These are phyloP conservation scores for Erythrocercus mccallii DNA, from an alignment of 2,113 vertebrate species.

Conservation along the genomic window DNA sequence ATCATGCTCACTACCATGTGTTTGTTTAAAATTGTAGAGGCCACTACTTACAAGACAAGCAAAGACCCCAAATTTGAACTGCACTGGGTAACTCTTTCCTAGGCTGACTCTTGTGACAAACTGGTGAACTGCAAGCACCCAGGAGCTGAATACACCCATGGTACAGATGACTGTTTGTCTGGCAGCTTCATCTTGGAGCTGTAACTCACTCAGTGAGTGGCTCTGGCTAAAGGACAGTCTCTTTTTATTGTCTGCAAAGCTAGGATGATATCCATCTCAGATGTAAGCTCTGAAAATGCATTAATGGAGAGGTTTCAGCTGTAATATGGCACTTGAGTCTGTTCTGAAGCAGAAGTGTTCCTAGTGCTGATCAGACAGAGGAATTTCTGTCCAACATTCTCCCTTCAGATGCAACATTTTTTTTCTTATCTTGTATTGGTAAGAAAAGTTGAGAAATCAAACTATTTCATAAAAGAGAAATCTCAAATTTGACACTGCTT, in stretches of 20 bases:
- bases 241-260: neutral
- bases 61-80: neutral
- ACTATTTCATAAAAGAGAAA: neutral
- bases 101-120: neutral
- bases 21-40: neutral
- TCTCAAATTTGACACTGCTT: neutral
- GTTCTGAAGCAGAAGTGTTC: neutral
- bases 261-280: neutral
- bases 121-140: neutral
- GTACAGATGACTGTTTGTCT: neutral
- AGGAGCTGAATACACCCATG: neutral
- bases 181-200: neutral
- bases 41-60: neutral
- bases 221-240: neutral
- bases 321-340: neutral
- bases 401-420: neutral
- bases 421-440: neutral
- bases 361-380: neutral
- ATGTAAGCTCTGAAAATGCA: neutral
- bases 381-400: neutral
- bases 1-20: neutral
- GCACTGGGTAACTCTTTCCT: neutral
- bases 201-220: neutral
- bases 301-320: neutral
- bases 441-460: neutral